Evolutionary conservation across 92 coral and sea anemone species (phyloP), one percentile per base, ranked within the genome.

Genomic region (Epizoanthus illoricatus): DNA sequence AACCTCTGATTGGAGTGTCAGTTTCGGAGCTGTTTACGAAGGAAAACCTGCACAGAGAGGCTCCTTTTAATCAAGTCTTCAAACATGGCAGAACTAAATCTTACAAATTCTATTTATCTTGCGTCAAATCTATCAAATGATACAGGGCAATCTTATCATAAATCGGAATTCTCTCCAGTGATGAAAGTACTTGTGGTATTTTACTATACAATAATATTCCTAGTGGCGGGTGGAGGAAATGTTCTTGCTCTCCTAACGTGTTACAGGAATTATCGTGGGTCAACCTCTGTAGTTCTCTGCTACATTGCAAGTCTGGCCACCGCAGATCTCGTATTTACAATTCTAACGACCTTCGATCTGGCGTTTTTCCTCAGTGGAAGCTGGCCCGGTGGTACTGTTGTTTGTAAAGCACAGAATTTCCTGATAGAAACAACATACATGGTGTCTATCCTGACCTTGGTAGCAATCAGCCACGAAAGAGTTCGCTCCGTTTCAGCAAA

Each of bases 331-430:
- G 43, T 78, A 17, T 78, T 78, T 70, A 78, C 82, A 20, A 49
- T 78, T 4, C 72, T 78, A 9, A 78, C 82, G 4, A 78, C 82
- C 19, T 78, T 78, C 66, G 82, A 78, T 42, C 42, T 78, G 61
- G 82, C 82, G 16, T 78, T 62, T 17, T 78, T 78, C 42, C 82
- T 78, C 23, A 64, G 71, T 62, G 71, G 71, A 5, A 78, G 71
- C 58, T 78, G 82, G 82, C 19, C 65, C 15, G 82, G 82, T 4
- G 82, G 82, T 4, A 63, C 19, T 45, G 71, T 61, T 4, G 49
- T 59, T 20, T 78, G 82, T n/a, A 78, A 78, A 63, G 82, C 61
- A n/a, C 82, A 78, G 72, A 78, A 78, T 17, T 78, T 78, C 67
- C 47, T 78, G 54, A 78, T 78, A 40, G 82, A 78, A 61, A 42